Conservation (phyloP, 1,140 invertebrate species). For the Rhizoglyphus robini region DNA sequence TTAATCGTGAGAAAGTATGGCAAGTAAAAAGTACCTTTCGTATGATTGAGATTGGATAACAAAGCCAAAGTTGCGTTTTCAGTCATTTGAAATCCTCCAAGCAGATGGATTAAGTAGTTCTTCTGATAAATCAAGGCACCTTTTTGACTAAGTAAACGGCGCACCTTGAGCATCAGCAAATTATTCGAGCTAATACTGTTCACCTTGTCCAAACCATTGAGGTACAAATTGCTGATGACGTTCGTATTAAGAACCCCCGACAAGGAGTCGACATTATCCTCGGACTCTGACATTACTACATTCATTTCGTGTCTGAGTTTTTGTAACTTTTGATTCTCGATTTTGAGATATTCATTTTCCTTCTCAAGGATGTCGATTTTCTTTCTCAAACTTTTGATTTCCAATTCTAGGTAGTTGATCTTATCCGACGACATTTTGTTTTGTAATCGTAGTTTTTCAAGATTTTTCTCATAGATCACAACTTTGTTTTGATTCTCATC, state of each 20-base stretch:
- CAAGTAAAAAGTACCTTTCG: not conserved
- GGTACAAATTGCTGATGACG: not conserved
- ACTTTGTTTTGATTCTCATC: conserved; percentile 1
- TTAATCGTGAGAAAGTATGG: not conserved
- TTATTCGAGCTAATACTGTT: conserved; percentile 8
- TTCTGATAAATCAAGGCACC: conserved; percentile 25
- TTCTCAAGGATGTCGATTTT: conserved; percentile 3
- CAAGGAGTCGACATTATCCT: not conserved
- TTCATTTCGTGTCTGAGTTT: not conserved
- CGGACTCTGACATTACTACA: not conserved
- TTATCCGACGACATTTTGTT: conserved; percentile 6
- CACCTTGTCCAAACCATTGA: conserved; percentile 2
- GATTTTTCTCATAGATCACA: not conserved
- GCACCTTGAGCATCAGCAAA: conserved; percentile 6
- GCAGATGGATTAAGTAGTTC: conserved; percentile 23
- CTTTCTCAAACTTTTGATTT: not conserved
- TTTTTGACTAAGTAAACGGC: conserved; percentile 18
- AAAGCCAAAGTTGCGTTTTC: conserved; percentile 24
- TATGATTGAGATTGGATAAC: conserved; percentile 20
- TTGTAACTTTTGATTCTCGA: not conserved
- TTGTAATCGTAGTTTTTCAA: conserved; percentile 10
- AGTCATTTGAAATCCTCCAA: conserved; percentile 24
- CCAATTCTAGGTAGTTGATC: conserved; percentile 6
- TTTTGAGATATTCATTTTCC: conserved; percentile 1
- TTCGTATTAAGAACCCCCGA: not conserved